Evolutionary conservation across 2,797 vertebrate genomes (phyloP), one percentile per base, ranked within the genome.

Genomic region (Oophaga sylvatica): DNA sequence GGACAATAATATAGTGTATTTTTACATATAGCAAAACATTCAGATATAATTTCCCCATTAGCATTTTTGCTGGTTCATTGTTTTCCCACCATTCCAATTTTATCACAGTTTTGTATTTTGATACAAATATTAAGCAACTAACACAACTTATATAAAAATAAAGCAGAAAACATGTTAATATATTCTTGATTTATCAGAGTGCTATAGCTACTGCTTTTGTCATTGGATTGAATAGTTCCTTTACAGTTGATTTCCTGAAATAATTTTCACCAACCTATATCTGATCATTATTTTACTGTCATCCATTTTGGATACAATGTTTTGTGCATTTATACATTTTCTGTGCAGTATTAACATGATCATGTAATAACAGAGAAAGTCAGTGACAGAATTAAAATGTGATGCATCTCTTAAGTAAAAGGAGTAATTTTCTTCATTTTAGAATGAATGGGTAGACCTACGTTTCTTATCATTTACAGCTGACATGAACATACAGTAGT

Each of bases 391-490:
- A 35, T 35, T 71, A 41, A 16, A 35, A 31, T 35, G 5, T 68
- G 12, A 59, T 59, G 57, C 57, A 13, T 16, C 13, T 16, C 10
- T 13, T 75, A 2, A 45, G 35, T 48, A 75, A 75, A 73, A 9
- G 19, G 35, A 26, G 17, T 45, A 19, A 41, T 67, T 22, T 62
- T 65, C 62, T 45, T 73, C 20, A 0, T 75, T 75, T 75, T 75
- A 19, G 20, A 73, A 45, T 73, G 16, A 75, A 75, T 75, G 19
- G 45, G 11, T 41, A 45, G 35, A 45, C 71, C 20, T 67, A 26
- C 45, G 41, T 75, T 75, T 75, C 19, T 48, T 75, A 75, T 75
- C 71, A 75, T 48, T 48, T 75, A 22, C 9, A 75, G 20, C 71
- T 48, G 20, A 75, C 45, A 75, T 75, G 9, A 19, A 48, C 41